Conservation (phyloP, 53 echinoderm and acorn worm species). For the Antedon mediterranea region DNA sequence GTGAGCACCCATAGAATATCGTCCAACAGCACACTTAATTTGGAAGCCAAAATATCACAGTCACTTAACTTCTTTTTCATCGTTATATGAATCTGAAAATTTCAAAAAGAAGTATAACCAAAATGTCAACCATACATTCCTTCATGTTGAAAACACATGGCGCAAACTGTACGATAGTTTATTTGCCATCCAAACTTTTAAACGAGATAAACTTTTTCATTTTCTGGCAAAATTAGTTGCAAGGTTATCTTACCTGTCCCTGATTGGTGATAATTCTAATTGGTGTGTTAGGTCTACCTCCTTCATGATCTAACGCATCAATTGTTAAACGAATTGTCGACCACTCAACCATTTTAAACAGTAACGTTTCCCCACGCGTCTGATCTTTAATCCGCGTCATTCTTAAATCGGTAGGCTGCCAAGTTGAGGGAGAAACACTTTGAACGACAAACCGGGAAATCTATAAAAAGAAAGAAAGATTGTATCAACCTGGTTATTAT, state of each 20-base stretch:
- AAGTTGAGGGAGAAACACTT: conserved; percentile 65
- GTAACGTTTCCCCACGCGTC: conserved; percentile 72
- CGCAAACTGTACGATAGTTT: too few species aligned
- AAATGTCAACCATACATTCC: too few species aligned
- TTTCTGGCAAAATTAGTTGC: not conserved
- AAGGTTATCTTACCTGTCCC: conserved; percentile 42
- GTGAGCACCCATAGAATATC: conserved; percentile 92
- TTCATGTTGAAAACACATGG: too few species aligned
- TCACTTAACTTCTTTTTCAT: conserved; percentile 75
- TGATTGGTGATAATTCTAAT: conserved; percentile 97
- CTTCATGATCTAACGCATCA: conserved; percentile 68
- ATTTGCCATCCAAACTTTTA: too few species aligned
- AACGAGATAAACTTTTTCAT: too few species aligned
- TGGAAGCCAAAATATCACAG: conserved; percentile 71
- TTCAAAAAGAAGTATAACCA: too few species aligned
- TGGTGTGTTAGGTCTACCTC: conserved; percentile 59
- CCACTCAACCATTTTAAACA: conserved; percentile 98
- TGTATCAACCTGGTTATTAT: too few species aligned
- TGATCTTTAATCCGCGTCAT: conserved; percentile 59
- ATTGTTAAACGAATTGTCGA: conserved; percentile 70
- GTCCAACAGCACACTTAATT: conserved; percentile 69
- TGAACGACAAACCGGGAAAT: conserved; percentile 70
- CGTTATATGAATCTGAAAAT: conserved; percentile 51
- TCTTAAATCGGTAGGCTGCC: conserved; percentile 72
- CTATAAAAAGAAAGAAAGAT: conserved; percentile 23